Evolutionary conservation across 2,888 invertebrate species (phyloP).

Genomic region (Rotaria magnacalcarata): DNA sequence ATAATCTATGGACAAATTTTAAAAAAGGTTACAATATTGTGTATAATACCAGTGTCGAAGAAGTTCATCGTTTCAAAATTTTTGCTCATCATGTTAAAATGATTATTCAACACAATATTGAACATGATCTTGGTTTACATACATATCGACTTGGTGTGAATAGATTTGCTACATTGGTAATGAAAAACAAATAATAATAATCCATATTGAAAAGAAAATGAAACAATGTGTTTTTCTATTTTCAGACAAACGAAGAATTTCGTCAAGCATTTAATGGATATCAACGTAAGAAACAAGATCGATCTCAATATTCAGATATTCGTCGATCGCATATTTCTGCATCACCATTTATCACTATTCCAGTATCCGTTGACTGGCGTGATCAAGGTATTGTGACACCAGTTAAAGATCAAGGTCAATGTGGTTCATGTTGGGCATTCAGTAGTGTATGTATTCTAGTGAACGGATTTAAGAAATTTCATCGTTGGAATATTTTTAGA

Average conservation of each 20-base stretch:
- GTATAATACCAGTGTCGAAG: neutral
- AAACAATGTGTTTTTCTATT: too few species aligned
- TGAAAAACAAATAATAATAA: too few species aligned
- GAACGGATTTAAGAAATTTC: neutral
- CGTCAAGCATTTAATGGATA: too few species aligned
- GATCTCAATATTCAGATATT: neutral
- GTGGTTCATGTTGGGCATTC: constrained; percentile 75
- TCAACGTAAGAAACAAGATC: too few species aligned
- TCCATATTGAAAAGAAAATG: too few species aligned
- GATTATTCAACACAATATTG: constrained; percentile 7
- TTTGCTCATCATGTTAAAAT: constrained; percentile 4
- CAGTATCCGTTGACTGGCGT: constrained; percentile 47
- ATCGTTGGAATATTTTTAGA: too few species aligned
- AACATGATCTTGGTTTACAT: constrained; percentile 12
- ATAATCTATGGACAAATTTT: neutral
- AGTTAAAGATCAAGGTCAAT: constrained; percentile 58
- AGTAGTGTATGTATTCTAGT: constrained; percentile 42
- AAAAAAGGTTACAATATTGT: neutral
- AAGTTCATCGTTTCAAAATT: neutral
- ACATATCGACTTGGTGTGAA: neutral
- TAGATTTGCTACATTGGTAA: neutral
- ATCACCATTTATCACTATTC: constrained; percentile 48
- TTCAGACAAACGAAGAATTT: too few species aligned
- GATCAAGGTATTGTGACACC: constrained; percentile 48
- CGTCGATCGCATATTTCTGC: neutral